A percentile compares a stretch with the other conserved stretches of the same genome.
Conservation (phyloP, 2,113 vertebrate genomes). For the Hystrix cristata region DNA sequence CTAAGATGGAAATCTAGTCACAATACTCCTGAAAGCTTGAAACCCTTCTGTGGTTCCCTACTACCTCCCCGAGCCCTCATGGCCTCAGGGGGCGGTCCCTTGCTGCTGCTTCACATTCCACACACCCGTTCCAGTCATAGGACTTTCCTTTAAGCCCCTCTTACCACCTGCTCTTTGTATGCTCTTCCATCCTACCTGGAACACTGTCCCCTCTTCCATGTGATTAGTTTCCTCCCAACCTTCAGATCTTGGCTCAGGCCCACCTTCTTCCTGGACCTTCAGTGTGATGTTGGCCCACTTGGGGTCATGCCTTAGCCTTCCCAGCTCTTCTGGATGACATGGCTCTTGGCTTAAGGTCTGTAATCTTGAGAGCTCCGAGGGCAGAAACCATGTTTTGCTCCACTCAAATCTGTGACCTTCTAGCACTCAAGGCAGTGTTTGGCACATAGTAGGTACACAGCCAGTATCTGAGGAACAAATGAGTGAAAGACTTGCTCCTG, state of each 20-base stretch:
- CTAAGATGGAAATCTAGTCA: not conserved
- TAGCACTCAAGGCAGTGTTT: not conserved
- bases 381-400: not conserved
- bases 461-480: not conserved
- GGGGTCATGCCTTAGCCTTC: no score
- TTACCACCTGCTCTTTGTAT: not conserved
- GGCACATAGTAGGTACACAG: not conserved
- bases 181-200: not conserved
- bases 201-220: not conserved
- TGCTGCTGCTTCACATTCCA: not conserved
- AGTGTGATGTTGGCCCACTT: fast-evolving
- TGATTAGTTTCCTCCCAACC: not conserved
- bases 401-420: not conserved
- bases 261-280: not conserved
- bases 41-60: not conserved
- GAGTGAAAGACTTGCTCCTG: not conserved
- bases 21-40: not conserved
- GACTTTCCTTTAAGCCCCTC: not conserved
- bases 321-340: not conserved
- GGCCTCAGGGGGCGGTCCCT: not conserved
- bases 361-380: not conserved
- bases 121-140: not conserved
- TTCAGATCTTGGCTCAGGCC: not conserved
- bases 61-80: not conserved
- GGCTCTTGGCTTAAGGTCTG: not conserved